Percentiles rank a stretch among this genome's conserved stretches.
These are phyloP conservation scores for Stictonetta naevosa DNA, from an alignment of 2,113 vertebrate species.

Conservation along the genomic window DNA sequence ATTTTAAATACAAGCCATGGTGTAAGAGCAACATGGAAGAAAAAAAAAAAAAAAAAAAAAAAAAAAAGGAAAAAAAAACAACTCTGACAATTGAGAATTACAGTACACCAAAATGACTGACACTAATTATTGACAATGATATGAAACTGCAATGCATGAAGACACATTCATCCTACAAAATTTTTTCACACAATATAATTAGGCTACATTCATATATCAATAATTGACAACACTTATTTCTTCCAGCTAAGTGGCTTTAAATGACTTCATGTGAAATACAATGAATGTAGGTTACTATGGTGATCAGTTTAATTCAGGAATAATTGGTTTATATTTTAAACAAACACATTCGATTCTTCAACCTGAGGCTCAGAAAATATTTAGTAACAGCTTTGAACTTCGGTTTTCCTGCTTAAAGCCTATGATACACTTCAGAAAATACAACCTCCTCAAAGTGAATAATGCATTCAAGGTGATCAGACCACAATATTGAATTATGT, in stretches of 20 bases:
- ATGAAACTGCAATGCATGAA: not conserved
- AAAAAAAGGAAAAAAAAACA: not conserved
- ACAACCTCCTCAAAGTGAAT: not conserved
- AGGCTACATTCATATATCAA: constrained; percentile 18
- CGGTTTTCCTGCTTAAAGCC: not conserved
- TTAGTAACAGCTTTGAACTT: not conserved
- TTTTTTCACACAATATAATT: constrained; percentile 27
- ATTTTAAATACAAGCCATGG: not conserved
- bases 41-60: not conserved
- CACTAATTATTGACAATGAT: not conserved
- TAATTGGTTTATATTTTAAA: constrained; percentile 38
- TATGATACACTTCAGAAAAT: not conserved
- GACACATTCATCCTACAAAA: constrained; percentile 3
- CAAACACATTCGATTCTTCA: not conserved
- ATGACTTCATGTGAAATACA: constrained; percentile 12
- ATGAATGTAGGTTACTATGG: constrained; percentile 32
- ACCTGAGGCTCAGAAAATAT: not conserved
- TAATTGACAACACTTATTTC: constrained; percentile 48
- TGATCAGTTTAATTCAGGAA: constrained; percentile 13
- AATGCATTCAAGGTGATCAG: not conserved
- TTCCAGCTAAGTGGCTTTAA: constrained; percentile 42
- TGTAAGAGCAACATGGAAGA: not conserved
- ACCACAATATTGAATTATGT: not conserved
- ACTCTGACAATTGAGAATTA: not conserved
- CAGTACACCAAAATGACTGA: not conserved